phyloP scores from a whole-genome alignment of 1,140 invertebrate genomes.

The Wasmannia auropunctata region DNA sequence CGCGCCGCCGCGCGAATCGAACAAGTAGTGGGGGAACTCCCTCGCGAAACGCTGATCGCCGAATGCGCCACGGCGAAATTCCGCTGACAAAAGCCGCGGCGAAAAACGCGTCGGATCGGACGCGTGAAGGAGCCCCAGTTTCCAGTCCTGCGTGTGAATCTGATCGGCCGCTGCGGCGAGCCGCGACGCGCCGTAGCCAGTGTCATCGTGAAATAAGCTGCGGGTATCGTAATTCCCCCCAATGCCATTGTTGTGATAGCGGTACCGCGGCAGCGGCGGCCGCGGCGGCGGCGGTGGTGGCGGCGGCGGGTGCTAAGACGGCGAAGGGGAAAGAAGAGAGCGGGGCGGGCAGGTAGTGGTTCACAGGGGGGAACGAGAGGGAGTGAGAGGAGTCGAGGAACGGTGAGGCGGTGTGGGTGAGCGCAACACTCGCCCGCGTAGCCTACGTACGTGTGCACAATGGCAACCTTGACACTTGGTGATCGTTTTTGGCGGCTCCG shows the following conservation, averaged over 20 bases:
- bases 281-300: conserved; percentile 26
- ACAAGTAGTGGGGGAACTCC: conserved; percentile 77
- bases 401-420: conserved; percentile 25
- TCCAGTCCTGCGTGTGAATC: conserved; percentile 9
- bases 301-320: not conserved
- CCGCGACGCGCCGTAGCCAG: conserved; percentile 13
- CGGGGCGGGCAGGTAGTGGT: conserved; percentile 1
- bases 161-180: not conserved
- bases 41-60: conserved; percentile 77
- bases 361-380: not conserved
- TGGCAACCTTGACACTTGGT: conserved; percentile 84
- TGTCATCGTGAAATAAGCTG: conserved; percentile 67
- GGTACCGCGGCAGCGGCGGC: conserved; percentile 50
- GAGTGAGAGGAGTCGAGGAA: not conserved
- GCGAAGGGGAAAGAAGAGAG: not conserved
- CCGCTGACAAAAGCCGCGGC: conserved; percentile 72
- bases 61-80: conserved; percentile 74
- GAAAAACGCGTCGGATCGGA: conserved; percentile 43
- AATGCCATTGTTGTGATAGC: conserved; percentile 80
- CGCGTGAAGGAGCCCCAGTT: not conserved
- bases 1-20: conserved; percentile 73
- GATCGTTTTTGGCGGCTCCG: conserved; percentile 77
- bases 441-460: conserved; percentile 74
- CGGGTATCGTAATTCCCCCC: conserved; percentile 39
- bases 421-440: conserved; percentile 51